These are phyloP conservation scores for Gryllus bimaculatus DNA, from an alignment of 1,140 invertebrate genomes.

Conservation along the genomic window DNA sequence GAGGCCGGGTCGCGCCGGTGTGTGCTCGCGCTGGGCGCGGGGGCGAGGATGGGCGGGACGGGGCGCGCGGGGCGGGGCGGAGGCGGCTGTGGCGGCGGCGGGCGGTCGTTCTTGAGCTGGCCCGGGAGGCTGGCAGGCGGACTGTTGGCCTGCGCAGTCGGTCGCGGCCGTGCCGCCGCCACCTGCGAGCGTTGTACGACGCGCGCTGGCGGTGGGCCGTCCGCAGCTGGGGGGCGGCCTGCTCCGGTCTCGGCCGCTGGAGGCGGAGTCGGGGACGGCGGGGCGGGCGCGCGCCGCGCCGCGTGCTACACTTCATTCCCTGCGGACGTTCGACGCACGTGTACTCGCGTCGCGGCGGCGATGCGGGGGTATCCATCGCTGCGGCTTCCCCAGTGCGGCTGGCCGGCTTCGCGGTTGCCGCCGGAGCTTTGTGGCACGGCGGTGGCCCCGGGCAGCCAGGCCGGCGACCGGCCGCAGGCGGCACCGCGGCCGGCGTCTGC, in stretches of 20 bases:
- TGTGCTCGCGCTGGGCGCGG: too few relatives aligned
- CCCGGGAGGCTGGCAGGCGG: too few relatives aligned
- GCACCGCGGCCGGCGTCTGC: not conserved
- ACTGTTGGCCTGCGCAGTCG: slow-evolving; percentile 1
- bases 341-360: not conserved
- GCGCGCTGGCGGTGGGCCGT: slow-evolving; percentile 13
- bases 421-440: slow-evolving; percentile 9
- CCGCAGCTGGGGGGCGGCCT: not conserved
- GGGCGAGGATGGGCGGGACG: too few relatives aligned
- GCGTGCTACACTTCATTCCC: slow-evolving; percentile 18
- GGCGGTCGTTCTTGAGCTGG: too few relatives aligned
- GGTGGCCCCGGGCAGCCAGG: slow-evolving; percentile 1
- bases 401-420: slow-evolving; percentile 8
- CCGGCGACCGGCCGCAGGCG: not conserved
- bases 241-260: not conserved
- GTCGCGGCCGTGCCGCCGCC: slow-evolving; percentile 14
- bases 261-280: not conserved
- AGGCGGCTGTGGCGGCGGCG: not conserved
- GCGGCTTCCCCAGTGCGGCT: slow-evolving; percentile 15
- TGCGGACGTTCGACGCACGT: slow-evolving; percentile 3
- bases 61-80: not conserved
- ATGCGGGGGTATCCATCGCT: too few relatives aligned
- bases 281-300: not conserved
- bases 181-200: slow-evolving; percentile 17
- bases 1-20: too few relatives aligned